Evolutionary conservation across 2,113 vertebrate genomes (phyloP).

Genomic region (Ailuropoda melanoleuca): DNA sequence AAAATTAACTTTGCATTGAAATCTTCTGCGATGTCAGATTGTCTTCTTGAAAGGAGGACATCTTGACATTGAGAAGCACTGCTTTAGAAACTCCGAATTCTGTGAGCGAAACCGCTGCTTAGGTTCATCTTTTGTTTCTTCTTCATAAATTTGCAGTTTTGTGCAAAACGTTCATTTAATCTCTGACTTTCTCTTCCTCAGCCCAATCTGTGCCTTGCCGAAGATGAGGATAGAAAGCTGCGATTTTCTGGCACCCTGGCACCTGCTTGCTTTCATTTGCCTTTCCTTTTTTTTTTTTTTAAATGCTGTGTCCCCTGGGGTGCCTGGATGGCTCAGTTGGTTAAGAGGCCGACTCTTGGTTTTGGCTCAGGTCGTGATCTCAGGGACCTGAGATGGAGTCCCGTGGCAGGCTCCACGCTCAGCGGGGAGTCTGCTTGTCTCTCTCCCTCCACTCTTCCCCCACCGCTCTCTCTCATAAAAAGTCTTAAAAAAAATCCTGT

Average conservation of each 20-base stretch:
- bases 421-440: neutral
- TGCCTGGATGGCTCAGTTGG: neutral
- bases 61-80: neutral
- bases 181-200: neutral
- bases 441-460: neutral
- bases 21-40: neutral
- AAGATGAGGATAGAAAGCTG: neutral
- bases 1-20: neutral
- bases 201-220: neutral
- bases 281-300: neutral
- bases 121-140: neutral
- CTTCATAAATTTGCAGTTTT: neutral
- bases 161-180: neutral
- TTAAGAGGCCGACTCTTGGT: neutral
- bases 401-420: fast-evolving
- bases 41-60: constrained; percentile 14
- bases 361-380: neutral
- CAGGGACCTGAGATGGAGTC: neutral
- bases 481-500: neutral
- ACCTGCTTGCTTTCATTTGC: neutral
- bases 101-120: neutral
- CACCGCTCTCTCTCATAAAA: no score
- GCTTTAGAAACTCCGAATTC: neutral
- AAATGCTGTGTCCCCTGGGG: neutral
- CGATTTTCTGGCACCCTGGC: neutral